These are phyloP conservation scores for Apostichopus parvimensis DNA, from an alignment of 35 echinoderm and acorn worm species.

Conservation along the genomic window DNA sequence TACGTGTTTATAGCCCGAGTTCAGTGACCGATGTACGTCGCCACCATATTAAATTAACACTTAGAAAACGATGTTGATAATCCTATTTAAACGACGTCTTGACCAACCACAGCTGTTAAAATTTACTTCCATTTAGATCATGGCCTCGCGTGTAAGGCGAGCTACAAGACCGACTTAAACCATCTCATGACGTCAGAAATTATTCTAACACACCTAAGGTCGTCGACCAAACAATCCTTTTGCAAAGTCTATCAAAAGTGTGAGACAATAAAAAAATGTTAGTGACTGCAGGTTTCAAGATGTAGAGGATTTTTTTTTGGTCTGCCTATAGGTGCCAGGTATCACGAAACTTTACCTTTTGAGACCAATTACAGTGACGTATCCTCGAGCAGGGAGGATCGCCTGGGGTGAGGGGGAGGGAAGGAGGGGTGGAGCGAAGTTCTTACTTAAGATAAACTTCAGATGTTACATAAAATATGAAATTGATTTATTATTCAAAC, in stretches of 20 bases:
- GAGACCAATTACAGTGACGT: neutral
- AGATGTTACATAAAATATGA: no score
- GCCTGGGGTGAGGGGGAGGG: no score
- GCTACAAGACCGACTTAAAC: neutral
- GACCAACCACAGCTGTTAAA: conserved; percentile 12
- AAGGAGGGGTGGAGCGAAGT: no score
- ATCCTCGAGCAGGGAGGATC: neutral
- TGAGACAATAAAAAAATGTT: neutral
- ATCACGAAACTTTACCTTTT: neutral
- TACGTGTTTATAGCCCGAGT: neutral
- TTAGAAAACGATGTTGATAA: neutral
- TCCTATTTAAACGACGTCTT: neutral
- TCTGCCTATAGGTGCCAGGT: no score
- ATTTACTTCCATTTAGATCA: neutral
- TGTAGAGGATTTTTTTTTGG: no score
- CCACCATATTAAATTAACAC: conserved; percentile 42
- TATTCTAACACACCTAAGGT: neutral
- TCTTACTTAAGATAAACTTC: no score
- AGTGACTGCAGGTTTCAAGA: neutral
- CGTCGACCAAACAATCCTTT: neutral
- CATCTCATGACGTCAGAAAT: neutral
- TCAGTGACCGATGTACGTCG: conserved; percentile 21
- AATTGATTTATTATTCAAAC: no score
- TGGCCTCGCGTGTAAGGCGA: neutral
- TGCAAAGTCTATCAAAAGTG: neutral